phyloP scores from a whole-genome alignment of 1,140 invertebrate genomes.

The Neodiprion virginianus region DNA sequence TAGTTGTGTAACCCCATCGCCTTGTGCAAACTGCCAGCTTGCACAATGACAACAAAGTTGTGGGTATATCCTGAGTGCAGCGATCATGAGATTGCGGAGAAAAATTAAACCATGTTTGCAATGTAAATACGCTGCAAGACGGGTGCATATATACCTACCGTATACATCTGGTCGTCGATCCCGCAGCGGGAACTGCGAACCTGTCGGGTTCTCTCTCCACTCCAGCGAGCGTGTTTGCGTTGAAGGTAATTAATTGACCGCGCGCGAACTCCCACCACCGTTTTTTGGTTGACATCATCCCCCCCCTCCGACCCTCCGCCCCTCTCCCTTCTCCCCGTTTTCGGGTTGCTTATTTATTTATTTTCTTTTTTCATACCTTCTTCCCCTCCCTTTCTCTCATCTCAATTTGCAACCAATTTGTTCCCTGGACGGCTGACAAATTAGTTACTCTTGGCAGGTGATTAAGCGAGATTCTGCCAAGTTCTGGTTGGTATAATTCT shows the following conservation, averaged over 20 bases:
- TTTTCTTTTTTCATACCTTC: too few species aligned
- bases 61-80: too few species aligned
- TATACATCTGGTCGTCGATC: neutral
- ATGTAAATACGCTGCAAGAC: neutral
- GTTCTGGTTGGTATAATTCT: conserved; percentile 7
- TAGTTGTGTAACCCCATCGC: neutral
- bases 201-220: neutral
- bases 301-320: too few species aligned
- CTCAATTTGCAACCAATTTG: conserved; percentile 16
- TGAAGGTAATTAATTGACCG: conserved; percentile 2
- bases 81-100: neutral
- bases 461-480: conserved; percentile 9
- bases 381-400: neutral
- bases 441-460: neutral
- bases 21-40: neutral
- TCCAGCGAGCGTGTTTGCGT: neutral
- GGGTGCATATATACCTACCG: neutral
- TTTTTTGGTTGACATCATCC: neutral
- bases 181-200: neutral
- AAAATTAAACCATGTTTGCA: neutral
- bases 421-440: neutral
- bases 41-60: neutral
- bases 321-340: too few species aligned
- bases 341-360: too few species aligned
- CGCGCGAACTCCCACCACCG: neutral